These are phyloP conservation scores for Mythimna vitellina DNA, from an alignment of 2,888 invertebrate species.

Conservation along the genomic window DNA sequence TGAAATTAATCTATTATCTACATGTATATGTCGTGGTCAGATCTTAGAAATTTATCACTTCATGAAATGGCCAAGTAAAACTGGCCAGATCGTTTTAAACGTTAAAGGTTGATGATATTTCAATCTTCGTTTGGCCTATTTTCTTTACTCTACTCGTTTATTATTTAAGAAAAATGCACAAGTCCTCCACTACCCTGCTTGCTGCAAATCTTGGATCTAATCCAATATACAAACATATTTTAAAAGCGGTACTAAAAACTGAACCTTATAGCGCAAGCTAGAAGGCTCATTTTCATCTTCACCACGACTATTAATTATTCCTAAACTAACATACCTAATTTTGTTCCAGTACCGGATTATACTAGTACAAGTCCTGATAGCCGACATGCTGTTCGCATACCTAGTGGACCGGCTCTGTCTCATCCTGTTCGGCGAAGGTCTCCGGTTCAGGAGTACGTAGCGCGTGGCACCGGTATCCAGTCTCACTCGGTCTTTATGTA, in stretches of 20 bases:
- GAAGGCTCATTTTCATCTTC: not conserved
- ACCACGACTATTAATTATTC: not conserved
- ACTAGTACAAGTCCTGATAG: conserved; percentile 95
- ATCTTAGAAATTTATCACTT: no score
- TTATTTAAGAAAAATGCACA: no score
- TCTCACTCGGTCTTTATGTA: conserved; percentile 31
- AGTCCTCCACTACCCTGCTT: no score
- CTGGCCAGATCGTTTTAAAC: no score
- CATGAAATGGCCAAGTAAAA: no score
- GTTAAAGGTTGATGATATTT: no score
- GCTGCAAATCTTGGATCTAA: no score
- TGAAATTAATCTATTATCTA: no score
- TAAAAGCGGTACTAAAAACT: not conserved
- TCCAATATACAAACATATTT: no score
- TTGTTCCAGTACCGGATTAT: conserved; percentile 96
- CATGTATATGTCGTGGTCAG: no score
- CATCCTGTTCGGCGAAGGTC: conserved; percentile 96
- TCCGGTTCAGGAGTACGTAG: conserved; percentile 77
- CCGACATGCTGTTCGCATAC: conserved; percentile 96
- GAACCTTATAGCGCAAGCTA: not conserved
- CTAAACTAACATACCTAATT: conserved; percentile 15
- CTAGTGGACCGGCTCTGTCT: conserved; percentile 96
- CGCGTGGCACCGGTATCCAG: conserved; percentile 25
- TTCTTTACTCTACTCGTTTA: no score
- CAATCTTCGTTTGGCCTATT: no score